These are phyloP conservation scores for Microctonus brassicae DNA, from an alignment of 2,888 invertebrate species.

Conservation along the genomic window DNA sequence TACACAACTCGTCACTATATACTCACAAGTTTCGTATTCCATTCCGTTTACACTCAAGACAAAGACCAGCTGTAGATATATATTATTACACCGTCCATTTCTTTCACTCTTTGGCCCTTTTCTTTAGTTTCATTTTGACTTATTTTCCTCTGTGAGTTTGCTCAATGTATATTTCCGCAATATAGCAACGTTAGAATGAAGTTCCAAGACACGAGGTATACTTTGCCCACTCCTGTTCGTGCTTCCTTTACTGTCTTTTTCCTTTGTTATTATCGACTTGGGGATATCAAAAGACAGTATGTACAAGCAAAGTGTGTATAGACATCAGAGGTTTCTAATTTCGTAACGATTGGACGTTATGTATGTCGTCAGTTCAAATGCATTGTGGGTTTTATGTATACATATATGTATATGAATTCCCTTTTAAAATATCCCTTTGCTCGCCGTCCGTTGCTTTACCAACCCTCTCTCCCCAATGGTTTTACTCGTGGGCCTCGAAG, in stretches of 20 bases:
- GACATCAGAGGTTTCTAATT: conserved; percentile 41
- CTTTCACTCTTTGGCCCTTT: neutral
- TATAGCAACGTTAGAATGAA: conserved; percentile 9
- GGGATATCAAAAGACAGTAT: conserved; percentile 32
- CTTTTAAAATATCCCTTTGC: neutral
- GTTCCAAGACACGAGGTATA: neutral
- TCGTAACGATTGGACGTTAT: too few species aligned
- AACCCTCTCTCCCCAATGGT: neutral
- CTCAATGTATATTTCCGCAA: conserved; percentile 12
- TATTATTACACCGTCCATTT: neutral
- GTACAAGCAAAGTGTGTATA: neutral
- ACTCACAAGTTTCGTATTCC: conserved; percentile 3
- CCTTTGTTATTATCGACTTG: neutral
- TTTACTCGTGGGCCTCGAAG: conserved; percentile 30
- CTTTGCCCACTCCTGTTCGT: neutral
- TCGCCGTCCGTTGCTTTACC: conserved; percentile 11
- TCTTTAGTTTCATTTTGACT: neutral
- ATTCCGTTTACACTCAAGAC: conserved; percentile 1
- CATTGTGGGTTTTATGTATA: too few species aligned
- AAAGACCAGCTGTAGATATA: conserved; percentile 12
- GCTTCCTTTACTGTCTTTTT: too few species aligned
- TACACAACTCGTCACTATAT: neutral
- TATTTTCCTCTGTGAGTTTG: neutral
- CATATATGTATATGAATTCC: too few species aligned
- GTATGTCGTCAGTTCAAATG: conserved; percentile 12